Conservation (phyloP, 2,113 vertebrate genomes). For the Python bivittatus region DNA sequence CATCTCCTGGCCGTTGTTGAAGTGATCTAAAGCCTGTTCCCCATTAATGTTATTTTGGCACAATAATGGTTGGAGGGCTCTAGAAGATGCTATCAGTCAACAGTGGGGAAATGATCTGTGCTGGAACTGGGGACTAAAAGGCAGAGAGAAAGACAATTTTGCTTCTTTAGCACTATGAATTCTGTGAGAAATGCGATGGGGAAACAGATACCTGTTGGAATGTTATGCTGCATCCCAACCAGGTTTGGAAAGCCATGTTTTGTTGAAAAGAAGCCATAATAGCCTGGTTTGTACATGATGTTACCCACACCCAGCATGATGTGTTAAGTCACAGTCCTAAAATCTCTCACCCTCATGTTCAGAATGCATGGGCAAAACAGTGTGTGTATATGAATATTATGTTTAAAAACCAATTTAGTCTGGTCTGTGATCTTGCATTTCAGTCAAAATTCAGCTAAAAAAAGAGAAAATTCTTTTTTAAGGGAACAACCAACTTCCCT, state of each 20-base stretch:
- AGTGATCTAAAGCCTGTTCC: background rate
- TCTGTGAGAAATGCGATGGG: background rate
- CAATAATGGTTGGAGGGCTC: background rate
- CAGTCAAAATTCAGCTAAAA: background rate
- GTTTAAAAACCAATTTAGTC: background rate
- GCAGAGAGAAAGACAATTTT: background rate
- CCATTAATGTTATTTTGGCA: background rate
- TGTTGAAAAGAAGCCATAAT: background rate
- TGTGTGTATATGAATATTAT: background rate
- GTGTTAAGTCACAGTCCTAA: background rate
- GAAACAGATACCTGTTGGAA: background rate
- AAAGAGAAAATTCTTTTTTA: background rate
- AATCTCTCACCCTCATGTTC: background rate
- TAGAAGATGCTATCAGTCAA: background rate
- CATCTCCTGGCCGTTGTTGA: background rate
- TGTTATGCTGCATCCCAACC: background rate
- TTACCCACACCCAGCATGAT: background rate
- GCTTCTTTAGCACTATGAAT: background rate
- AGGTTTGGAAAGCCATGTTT: background rate
- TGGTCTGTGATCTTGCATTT: background rate
- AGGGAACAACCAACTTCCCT: background rate
- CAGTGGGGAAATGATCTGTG: background rate
- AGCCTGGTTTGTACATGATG: background rate
- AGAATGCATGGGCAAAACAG: background rate
- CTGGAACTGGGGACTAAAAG: background rate